A percentile compares a stretch with the other conserved stretches of the same genome.
Conservation (phyloP, 2,888 invertebrate species). For the Panzeria rudis region DNA sequence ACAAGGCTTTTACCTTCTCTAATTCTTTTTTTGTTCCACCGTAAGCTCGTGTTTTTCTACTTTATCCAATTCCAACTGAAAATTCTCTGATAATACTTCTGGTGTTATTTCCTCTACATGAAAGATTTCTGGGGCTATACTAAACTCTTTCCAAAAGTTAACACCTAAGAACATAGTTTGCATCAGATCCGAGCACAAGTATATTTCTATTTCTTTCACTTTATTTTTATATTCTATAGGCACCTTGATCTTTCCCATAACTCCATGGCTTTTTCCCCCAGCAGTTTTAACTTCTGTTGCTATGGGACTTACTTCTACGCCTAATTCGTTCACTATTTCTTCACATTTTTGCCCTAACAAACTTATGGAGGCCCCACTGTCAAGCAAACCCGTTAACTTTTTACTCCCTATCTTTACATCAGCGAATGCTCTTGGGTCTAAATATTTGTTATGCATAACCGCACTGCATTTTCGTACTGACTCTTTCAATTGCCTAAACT, state of each 20-base stretch:
- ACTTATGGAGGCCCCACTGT: not conserved
- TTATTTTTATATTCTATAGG: no score
- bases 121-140: not conserved
- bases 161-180: slow-evolving; percentile 26
- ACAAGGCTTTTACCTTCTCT: no score
- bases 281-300: no score
- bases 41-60: no score
- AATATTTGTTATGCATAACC: not conserved
- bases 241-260: no score
- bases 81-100: not conserved
- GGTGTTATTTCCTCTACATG: not conserved
- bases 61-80: not conserved
- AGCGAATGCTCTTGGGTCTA: slow-evolving; percentile 5
- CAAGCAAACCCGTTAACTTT: not conserved
- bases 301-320: no score
- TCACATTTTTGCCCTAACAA: not conserved
- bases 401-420: not conserved
- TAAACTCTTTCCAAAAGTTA: slow-evolving; percentile 20
- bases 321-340: no score
- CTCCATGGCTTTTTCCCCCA: no score
- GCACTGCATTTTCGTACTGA: not conserved
- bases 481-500: not conserved
- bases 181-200: not conserved
- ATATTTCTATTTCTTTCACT: slow-evolving; percentile 2
- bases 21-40: no score